phyloP scores from a whole-genome alignment of 2,888 invertebrate species.

The Tachina grossa region DNA sequence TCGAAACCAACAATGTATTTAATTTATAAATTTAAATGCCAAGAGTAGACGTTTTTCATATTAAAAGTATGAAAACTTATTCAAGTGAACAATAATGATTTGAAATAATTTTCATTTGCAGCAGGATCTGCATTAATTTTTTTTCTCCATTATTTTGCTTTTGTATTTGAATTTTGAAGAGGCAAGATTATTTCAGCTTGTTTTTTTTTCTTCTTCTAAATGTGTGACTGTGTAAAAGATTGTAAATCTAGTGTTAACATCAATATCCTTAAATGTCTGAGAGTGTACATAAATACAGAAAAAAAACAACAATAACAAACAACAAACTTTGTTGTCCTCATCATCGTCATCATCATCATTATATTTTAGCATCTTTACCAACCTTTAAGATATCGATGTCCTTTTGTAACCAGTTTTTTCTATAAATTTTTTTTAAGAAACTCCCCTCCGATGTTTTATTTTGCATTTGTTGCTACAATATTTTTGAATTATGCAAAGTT shows the following conservation, averaged over 20 bases:
- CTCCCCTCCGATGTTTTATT: constrained; percentile 59
- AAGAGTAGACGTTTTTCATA: constrained; percentile 28
- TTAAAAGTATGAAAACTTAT: constrained; percentile 63
- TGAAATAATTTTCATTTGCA: constrained; percentile 71
- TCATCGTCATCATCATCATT: constrained; percentile 70
- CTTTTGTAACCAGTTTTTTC: constrained; percentile 77
- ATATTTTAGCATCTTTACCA: constrained; percentile 75
- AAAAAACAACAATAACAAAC: constrained; percentile 69
- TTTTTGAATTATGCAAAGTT: constrained; percentile 71
- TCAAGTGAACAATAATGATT: constrained; percentile 72
- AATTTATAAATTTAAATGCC: constrained; percentile 53
- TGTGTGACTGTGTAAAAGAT: constrained; percentile 61
- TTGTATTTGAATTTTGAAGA: constrained; percentile 45
- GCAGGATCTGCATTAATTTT: constrained; percentile 30
- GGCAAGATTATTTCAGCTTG: constrained; percentile 61
- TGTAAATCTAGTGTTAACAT: constrained; percentile 71
- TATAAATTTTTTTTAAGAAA: constrained; percentile 59
- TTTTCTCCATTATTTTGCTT: constrained; percentile 20
- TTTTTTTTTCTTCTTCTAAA: constrained; percentile 5
- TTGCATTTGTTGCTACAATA: constrained; percentile 56
- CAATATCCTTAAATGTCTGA: constrained; percentile 71
- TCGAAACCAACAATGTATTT: constrained; percentile 57
- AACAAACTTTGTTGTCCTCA: constrained; percentile 74
- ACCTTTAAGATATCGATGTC: constrained; percentile 79
- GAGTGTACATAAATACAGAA: constrained; percentile 32